Conservation (phyloP, 2,113 vertebrate species). For the Phrynosoma blainvillii region DNA sequence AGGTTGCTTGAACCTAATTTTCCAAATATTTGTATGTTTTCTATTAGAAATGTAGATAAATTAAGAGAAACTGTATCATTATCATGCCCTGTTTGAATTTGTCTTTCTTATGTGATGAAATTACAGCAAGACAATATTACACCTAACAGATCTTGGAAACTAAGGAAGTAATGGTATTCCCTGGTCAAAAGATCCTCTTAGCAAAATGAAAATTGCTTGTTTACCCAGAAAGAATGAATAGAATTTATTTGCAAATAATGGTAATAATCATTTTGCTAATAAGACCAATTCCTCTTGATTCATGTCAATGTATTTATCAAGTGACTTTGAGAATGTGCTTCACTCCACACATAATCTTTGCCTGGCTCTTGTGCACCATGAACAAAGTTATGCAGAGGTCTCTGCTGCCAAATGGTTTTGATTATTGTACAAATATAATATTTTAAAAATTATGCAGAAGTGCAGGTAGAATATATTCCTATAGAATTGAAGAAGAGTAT, state of each 20-base stretch:
- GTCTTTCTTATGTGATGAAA: slow-evolving; percentile 7
- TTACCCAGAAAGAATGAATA: background rate
- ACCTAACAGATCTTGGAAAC: background rate
- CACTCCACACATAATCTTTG: background rate
- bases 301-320: background rate
- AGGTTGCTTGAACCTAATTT: background rate
- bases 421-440: background rate
- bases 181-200: background rate
- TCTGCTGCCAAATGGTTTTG: accelerated
- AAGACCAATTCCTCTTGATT: background rate
- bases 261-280: background rate
- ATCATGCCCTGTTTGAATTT: slow-evolving; percentile 34
- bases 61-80: slow-evolving; percentile 20
- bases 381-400: background rate
- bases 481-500: too few species aligned
- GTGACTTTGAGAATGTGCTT: background rate
- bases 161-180: background rate
- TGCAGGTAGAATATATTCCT: too few species aligned
- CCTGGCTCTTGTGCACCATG: slow-evolving; percentile 1
- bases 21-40: background rate
- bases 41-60: slow-evolving; percentile 26
- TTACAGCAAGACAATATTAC: background rate
- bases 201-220: background rate
- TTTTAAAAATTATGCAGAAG: background rate
- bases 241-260: background rate